Evolutionary conservation across 2,797 vertebrate genomes (phyloP), one percentile per base, ranked within the genome.

Genomic region (Odontamblyopus rebecca): DNA sequence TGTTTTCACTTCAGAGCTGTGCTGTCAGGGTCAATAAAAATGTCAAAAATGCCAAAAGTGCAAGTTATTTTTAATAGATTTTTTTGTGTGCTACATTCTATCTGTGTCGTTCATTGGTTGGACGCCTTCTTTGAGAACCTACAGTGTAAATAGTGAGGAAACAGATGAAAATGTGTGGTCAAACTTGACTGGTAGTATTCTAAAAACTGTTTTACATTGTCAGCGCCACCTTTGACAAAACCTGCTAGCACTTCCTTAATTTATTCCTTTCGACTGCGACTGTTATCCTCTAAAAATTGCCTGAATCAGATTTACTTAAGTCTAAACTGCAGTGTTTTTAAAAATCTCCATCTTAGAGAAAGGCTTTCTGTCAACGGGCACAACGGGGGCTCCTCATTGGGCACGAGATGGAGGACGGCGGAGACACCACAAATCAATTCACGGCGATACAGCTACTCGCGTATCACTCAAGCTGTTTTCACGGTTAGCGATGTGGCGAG

Each of bases 401-500:
- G 48, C 35, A 60, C 27, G 13, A 64, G 69, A 74, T 26, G 53
- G 73, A 69, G 64, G 60, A 54, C 64, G 73, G 67, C 62, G 62
- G 38, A 74, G 81, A 67, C 64, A 16, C 74, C 29, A 65, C 69
- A 74, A 77, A 86, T 86, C 80, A 80, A 79, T 79, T 68, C 60
- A 56, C 73, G 68, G 78, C 82, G 73, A 86, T 80, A 80, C 30
- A 83, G 75, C 77, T 61, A 65, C 61, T 65, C 61, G 74, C 77
- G 41, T 69, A 69, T 74, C 68, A 44, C 67, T 75, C 73, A 30
- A 62, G n/a, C 70, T 79, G 76, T 74, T 75, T 70, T 79, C 85
- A 65, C 70, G 85, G 78, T 78, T 85, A 78, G 76, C 54, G 82
- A 78, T 82, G 84, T 72, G 77, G 75, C 78, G 41, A 56, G n/a